Base-by-base conservation (phyloP, 2,113 vertebrate species). In the Dicaeum eximium region DNA sequence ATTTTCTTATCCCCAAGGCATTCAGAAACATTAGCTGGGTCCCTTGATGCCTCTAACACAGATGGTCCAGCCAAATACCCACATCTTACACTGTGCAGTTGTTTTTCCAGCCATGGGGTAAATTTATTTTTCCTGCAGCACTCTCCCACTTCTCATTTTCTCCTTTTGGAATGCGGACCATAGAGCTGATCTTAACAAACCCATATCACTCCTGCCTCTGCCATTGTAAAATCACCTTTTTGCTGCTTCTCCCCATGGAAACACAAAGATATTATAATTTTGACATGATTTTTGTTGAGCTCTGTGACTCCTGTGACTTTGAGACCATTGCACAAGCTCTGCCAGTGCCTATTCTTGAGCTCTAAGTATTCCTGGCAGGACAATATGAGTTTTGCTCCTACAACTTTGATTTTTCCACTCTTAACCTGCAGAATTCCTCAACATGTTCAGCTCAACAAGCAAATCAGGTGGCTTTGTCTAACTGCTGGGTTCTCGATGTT, bases 401-500 rank as follows among this genome's bases (percentile, higher is more conserved):
- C 25, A 73, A 21, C 42, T 82, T 80, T 53, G 15, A 6, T 66
- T 90, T 88, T 80, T 4, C 19, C 44, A 33, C 22, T 66, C 28
- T 53, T 86, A 48, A 48, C 53, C 37, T 66, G 23, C 28, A 40
- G 70, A 53, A 54, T 24, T 6, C 42, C 77, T 90, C 31, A 72
- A 7, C 17, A 35, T 23, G 22, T 69, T 90, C 85, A 88, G 31
- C n/a, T 56, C 74, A 93, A 79, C n/a, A 67, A 86, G 47, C 7
- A 90, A 33, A 90, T 70, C 64, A 73, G 33, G 38, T 77, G 66
- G 17, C 35, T 83, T 88, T 92, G 64, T 88, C 42, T 47, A 33
- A 40, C 44, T 50, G 64, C 70, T 83, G 30, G 12, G 38, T 22
- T 50, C 33, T 88, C 33, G 9, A 7, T 15, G 53, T 51, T 95